A percentile compares a stretch with the other conserved stretches of the same genome.
Evolutionary conservation across 2,888 invertebrate species (phyloP).

Genomic region (Lypha dubia): DNA sequence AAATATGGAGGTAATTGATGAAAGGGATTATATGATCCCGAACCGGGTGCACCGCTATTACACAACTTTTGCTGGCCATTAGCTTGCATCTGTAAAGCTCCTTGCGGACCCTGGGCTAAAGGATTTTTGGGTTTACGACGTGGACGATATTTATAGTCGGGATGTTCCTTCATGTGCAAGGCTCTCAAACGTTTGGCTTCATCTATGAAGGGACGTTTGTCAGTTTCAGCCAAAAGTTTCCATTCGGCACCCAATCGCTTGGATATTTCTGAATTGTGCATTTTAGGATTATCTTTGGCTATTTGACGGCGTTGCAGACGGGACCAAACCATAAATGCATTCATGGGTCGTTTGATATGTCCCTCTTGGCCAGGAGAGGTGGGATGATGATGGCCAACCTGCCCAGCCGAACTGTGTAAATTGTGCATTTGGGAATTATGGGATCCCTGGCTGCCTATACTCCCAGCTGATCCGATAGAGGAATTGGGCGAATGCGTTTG

Average conservation of each 20-base stretch:
- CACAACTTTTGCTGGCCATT: slow-evolving; percentile 79
- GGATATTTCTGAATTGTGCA: slow-evolving; percentile 95
- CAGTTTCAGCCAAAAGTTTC: slow-evolving; percentile 93
- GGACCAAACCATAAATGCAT: slow-evolving; percentile 99
- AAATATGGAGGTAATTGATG: slow-evolving; percentile 90
- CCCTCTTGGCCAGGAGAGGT: slow-evolving; percentile 85
- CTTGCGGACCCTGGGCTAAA: slow-evolving; percentile 83
- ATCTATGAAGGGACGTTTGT: slow-evolving; percentile 97
- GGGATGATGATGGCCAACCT: slow-evolving; percentile 74
- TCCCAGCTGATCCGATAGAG: slow-evolving; percentile 79
- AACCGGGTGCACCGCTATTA: slow-evolving; percentile 77
- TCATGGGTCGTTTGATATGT: slow-evolving; percentile 98
- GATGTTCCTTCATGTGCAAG: slow-evolving; percentile 95
- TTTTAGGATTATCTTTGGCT: slow-evolving; percentile 96
- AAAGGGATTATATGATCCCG: slow-evolving; percentile 86
- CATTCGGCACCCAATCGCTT: slow-evolving; percentile 96
- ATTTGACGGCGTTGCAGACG: slow-evolving; percentile 95
- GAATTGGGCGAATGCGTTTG: slow-evolving; percentile 82
- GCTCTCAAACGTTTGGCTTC: slow-evolving; percentile 95
- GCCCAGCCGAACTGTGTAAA: slow-evolving; percentile 55
- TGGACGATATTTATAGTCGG: slow-evolving; percentile 95
- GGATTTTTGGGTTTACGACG: slow-evolving; percentile 92
- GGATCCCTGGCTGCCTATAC: slow-evolving; percentile 75
- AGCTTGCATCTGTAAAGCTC: slow-evolving; percentile 79
- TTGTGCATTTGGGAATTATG: slow-evolving; percentile 72